Base-by-base conservation (phyloP, 2,797 vertebrate species). In the Corythornis leucogaster region DNA sequence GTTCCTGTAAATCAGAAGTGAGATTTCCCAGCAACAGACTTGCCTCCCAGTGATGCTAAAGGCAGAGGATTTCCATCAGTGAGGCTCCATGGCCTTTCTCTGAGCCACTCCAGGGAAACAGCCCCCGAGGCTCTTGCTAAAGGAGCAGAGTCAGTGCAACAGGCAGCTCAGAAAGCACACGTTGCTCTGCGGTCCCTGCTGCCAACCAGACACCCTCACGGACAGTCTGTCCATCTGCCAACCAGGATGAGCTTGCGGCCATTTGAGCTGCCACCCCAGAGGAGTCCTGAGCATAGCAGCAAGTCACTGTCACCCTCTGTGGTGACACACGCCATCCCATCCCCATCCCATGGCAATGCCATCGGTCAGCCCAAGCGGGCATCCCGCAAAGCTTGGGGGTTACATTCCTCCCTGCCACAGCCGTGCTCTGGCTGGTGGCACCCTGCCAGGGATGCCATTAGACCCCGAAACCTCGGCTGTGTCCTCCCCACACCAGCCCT, bases 301-400 rank as follows among this genome's bases (percentile, higher is more conserved):
- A 19, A 25, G 12, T 25, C 68, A 33, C 42, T 11, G 30, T 28
- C 57, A 62, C 35, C 43, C 9, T 40, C 48, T 6, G 0, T 1
- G 33, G 67, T 55, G 35, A 2, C 2, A 2, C 1, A 6, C 6
- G 15, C 67, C 51, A 1, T 4, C 38, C 33, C 3, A 0, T 80
- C 61, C 54, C 70, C 45, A 53, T 43, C 58, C 33, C 1, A 0
- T 17, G 54, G 59, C 0, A 0, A n/a, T 31, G 59, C 74, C 55
- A 5, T 8, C 2, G 1, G 17, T 17, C 74, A 84, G 46, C 31
- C 55, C 67, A 11, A 67, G 50, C 71, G 62, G 5, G 2, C 12
- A 13, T 24, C 67, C 80, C 57, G 70, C 76, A 9, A 61, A 83
- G 59, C 46, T 42, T 63, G 21, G 0, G 2, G 45, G 61, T 30